Evolutionary conservation across 53 echinoderm and acorn worm genomes (phyloP), one percentile per base, ranked within the genome.

Genomic region (Glandiceps talaboti): DNA sequence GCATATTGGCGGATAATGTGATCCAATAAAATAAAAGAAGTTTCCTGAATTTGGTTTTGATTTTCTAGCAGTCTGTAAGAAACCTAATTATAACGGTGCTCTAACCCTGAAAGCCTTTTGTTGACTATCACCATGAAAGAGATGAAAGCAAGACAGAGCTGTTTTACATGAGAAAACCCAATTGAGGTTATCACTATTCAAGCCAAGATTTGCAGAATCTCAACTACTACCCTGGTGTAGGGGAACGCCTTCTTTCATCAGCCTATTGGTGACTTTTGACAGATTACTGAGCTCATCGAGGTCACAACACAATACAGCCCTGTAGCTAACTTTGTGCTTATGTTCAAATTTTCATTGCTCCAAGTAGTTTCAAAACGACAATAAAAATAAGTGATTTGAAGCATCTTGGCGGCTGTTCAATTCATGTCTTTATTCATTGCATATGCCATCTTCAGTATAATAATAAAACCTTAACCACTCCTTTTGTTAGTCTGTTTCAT

Each of bases 171-270:
- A 12, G 64, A 45, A 45, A 45, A 45, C 64, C 64, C 20, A 12
- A 45, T 45, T 45, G 6, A 45, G 64, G 64, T 20, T 20, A 45
- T n/a, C n/a, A 45, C 64, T 20, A 45, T 45, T 45, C 6, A 45
- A 45, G 20, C 6, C 64, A 45, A 45, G 64, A 45, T 20, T 45
- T 45, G 64, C 6, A 45, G 20, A 45, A 45, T 45, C 64, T 45
- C 64, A 6, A 12, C 6, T 12, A 20, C 64, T 12, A 6, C 6
- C 6, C 64, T 45, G 6, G 6, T 6, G 6, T 45, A 12, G 20
- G 64, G 64, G 64, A 45, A 45, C 64, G 64, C 64, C 64, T 45
- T 45, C 64, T 45, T 45, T 45, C 64, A 45, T 45, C 64, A 45
- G 6, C 6, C 6, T 45, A 45, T 45, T 45, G 6, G 64, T 45